Conservation (phyloP, 2,888 invertebrate species). For the Antheraea yamamai region DNA sequence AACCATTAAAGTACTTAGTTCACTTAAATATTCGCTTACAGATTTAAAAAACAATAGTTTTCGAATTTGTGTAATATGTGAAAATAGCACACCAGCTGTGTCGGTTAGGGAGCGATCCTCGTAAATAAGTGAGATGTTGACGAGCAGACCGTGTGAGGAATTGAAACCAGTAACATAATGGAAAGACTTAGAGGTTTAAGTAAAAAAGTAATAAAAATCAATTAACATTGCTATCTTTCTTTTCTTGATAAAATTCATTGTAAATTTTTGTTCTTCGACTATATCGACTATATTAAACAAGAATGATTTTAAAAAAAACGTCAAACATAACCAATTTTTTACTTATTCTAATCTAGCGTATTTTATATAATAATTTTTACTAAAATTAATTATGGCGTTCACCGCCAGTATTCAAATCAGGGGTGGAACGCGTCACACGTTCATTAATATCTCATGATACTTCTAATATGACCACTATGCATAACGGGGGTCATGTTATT, state of each 20-base stretch:
- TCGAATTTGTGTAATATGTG: conserved; percentile 16
- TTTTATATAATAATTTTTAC: neutral
- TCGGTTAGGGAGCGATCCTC: conserved; percentile 62
- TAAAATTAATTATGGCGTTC: neutral
- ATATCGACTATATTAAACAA: neutral
- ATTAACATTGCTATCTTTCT: neutral
- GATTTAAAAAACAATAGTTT: conserved; percentile 12
- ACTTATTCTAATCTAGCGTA: neutral
- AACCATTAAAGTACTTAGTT: neutral
- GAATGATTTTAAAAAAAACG: neutral
- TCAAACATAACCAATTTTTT: neutral
- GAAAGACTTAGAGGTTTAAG: neutral
- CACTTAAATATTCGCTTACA: neutral
- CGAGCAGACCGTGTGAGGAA: conserved; percentile 63
- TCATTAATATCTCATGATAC: conserved; percentile 52
- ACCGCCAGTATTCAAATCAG: conserved; percentile 31
- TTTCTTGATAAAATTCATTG: neutral
- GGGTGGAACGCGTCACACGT: conserved; percentile 36
- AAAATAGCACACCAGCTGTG: conserved; percentile 43
- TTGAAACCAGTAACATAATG: conserved; percentile 53
- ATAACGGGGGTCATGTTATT: conserved; percentile 1
- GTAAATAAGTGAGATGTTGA: conserved; percentile 78
- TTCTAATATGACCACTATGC: conserved; percentile 28
- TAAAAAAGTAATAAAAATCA: neutral
- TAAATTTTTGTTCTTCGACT: neutral